Evolutionary conservation across 2,888 invertebrate species (phyloP).

Genomic region (Alloplasta piceator): DNA sequence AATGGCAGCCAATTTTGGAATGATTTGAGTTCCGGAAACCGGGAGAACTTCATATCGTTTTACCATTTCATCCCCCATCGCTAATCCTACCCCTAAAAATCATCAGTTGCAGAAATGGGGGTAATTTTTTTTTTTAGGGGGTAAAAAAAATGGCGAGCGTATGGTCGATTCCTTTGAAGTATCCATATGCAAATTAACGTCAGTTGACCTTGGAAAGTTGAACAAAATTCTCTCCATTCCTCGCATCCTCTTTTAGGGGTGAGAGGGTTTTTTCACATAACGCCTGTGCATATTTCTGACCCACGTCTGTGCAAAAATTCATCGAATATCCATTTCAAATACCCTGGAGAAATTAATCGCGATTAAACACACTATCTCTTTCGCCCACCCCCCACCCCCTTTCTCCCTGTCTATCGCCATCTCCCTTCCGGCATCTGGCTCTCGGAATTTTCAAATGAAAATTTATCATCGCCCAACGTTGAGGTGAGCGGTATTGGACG

Average conservation of each 20-base stretch:
- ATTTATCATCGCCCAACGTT: conserved; percentile 29
- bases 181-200: conserved; percentile 40
- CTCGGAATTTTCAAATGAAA: conserved; percentile 33
- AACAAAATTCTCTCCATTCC: conserved; percentile 36
- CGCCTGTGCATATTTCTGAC: neutral
- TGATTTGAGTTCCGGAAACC: too few relatives aligned
- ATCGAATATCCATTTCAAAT: conserved; percentile 56
- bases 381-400: too few relatives aligned
- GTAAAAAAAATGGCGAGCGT: neutral
- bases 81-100: too few relatives aligned
- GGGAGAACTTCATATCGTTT: too few relatives aligned
- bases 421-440: neutral
- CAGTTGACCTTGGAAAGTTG: conserved; percentile 38
- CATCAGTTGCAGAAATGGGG: too few relatives aligned
- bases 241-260: conserved; percentile 10
- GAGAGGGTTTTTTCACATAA: neutral
- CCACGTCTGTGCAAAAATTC: conserved; percentile 42
- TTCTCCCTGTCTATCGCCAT: too few relatives aligned
- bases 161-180: conserved; percentile 14
- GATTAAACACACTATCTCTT: conserved; percentile 33
- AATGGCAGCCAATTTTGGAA: too few relatives aligned
- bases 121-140: too few relatives aligned
- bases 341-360: conserved; percentile 58
- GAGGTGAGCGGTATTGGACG: conserved; percentile 5
- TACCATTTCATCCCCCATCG: too few relatives aligned